A percentile compares a stretch with the other conserved stretches of the same genome.
phyloP scores from a whole-genome alignment of 2,888 invertebrate genomes.

The Unio pictorum region DNA sequence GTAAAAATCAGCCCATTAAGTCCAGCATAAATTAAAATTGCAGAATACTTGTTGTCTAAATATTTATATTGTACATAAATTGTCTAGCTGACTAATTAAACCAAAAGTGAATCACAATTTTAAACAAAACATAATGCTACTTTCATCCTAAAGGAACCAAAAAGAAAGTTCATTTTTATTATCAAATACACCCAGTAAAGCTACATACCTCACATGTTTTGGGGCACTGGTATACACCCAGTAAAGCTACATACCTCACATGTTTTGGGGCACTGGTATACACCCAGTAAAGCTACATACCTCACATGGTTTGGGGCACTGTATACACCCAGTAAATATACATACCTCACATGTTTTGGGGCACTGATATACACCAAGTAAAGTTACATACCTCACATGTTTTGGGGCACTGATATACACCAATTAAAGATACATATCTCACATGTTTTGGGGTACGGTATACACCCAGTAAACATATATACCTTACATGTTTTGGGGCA shows the following conservation, averaged over 20 bases:
- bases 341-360: slow-evolving; percentile 82
- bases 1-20: not conserved
- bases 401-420: slow-evolving; percentile 83
- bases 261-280: slow-evolving; percentile 86
- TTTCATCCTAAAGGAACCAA: not conserved
- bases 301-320: slow-evolving; percentile 87
- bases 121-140: not conserved
- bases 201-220: slow-evolving; percentile 78
- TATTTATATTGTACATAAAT: not conserved
- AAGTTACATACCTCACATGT: slow-evolving; percentile 73
- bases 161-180: not conserved
- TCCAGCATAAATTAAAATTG: too few relatives aligned
- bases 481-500: too few relatives aligned
- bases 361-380: slow-evolving; percentile 75
- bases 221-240: slow-evolving; percentile 89
- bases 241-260: slow-evolving; percentile 80
- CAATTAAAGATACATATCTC: too few relatives aligned
- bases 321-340: slow-evolving; percentile 48
- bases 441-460: slow-evolving; percentile 86
- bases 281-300: slow-evolving; percentile 87
- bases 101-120: not conserved
- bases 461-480: too few relatives aligned
- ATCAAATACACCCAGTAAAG: not conserved
- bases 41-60: too few relatives aligned
- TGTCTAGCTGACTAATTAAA: not conserved